Conservation (phyloP, 2,888 invertebrate species). For the Drosophila lacicola region DNA sequence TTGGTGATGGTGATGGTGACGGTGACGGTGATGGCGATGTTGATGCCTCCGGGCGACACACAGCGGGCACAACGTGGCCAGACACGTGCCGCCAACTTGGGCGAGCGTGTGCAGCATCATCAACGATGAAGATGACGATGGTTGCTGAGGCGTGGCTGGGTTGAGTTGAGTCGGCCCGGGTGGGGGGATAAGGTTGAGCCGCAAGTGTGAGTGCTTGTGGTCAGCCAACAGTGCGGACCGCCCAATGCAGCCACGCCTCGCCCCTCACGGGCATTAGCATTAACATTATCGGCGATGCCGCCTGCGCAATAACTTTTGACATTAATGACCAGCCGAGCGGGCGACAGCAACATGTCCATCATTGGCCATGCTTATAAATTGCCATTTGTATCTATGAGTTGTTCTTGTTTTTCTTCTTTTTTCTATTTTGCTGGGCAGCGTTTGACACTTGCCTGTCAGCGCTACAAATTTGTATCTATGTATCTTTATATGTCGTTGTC, state of each 20-base stretch:
- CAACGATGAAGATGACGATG: slow-evolving; percentile 56
- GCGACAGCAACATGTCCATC: slow-evolving; percentile 58
- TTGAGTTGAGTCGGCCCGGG: background rate
- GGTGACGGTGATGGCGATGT: slow-evolving; percentile 8
- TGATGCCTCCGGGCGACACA: slow-evolving; percentile 55
- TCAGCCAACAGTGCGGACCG: slow-evolving; percentile 56
- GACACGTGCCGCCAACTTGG: slow-evolving; percentile 78
- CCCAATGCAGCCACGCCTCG: slow-evolving; percentile 35
- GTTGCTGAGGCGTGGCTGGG: slow-evolving; percentile 16
- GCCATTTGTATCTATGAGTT: slow-evolving; percentile 70
- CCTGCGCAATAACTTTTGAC: slow-evolving; percentile 81
- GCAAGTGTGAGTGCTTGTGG: slow-evolving; percentile 75
- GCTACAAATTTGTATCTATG: slow-evolving; percentile 71
- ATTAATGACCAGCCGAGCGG: slow-evolving; percentile 68
- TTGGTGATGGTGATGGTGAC: slow-evolving; percentile 28
- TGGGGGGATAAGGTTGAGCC: slow-evolving; percentile 36
- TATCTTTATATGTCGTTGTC: slow-evolving; percentile 40
- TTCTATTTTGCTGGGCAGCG: slow-evolving; percentile 3
- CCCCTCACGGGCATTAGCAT: slow-evolving; percentile 45
- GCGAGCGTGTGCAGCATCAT: slow-evolving; percentile 78
- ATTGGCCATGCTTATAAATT: slow-evolving; percentile 70
- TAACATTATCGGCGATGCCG: slow-evolving; percentile 70
- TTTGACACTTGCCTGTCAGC: slow-evolving; percentile 73
- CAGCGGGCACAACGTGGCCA: slow-evolving; percentile 67
- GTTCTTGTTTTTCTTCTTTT: slow-evolving; percentile 7